Base-by-base conservation (phyloP, 2,888 invertebrate species). In the Pyrocoelia pectoralis region DNA sequence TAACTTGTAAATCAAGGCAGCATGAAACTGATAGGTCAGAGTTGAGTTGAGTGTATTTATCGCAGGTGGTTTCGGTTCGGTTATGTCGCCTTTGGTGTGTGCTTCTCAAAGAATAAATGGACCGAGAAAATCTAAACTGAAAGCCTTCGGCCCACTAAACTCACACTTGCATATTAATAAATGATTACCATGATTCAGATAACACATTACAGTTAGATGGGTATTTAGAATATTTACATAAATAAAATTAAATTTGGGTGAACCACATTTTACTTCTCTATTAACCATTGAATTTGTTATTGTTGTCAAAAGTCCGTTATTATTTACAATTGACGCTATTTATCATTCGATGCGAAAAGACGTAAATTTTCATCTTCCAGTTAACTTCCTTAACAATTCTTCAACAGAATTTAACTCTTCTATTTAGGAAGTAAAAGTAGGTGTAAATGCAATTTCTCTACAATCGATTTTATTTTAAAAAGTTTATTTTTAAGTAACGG, bases 11-110 rank as follows among this genome's bases (percentile, higher is more conserved):
- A 69, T 69, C 67, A 65, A 69, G 66, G 56, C 66, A 61, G 67
- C 56, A 51, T 67, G 61, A 61, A 61, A 63, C 57, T 68, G 68
- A 69, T 69, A 69, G 69, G 69, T 69, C 69, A 69, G 66, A 69
- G 69, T 69, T 69, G 69, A 69, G 63, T 46, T 64, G 3, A n/a
- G 24, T 24, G 65, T 64, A 65, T 59, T 65, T 65, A 49, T 67
- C 67, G 67, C 69, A 67, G 69, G 67, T 67, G 69, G 62, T 54
- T 61, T 38, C 17, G 53, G 56, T 43, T 56, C 51, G 56, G 13
- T 56, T 40, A 48, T 54, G 62, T 62, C 62, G 62, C 62, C 56
- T 62, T 57, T 57, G 57, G 62, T 65, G 58, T 24, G 24, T 55
- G 62, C 63, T 67, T 62, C 62, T 62, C 33, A 61, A 60, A 54